Percentiles rank a stretch among this genome's conserved stretches.
phyloP scores from a whole-genome alignment of 2,797 vertebrate species.

The Rhincodon typus region DNA sequence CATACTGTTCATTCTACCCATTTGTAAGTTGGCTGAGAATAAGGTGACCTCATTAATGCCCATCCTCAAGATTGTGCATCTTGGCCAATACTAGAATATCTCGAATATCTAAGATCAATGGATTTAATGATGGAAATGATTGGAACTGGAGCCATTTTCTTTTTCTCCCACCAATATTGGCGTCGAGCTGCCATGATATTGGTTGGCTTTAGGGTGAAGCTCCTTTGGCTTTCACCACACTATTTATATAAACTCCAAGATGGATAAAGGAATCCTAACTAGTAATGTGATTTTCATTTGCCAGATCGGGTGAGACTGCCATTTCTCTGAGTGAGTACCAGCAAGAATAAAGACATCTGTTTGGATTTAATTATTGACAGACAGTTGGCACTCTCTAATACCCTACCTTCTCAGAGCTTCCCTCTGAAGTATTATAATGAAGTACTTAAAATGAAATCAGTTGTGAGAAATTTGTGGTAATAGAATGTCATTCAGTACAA shows the following conservation, averaged over 20 bases:
- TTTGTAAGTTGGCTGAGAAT: neutral
- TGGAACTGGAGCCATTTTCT: neutral
- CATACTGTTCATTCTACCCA: neutral
- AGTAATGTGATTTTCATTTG: neutral
- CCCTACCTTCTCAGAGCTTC: no score
- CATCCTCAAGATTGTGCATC: neutral
- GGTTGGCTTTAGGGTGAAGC: neutral
- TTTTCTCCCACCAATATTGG: neutral
- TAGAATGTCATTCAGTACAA: neutral
- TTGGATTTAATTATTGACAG: constrained; percentile 15
- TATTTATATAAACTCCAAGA: neutral
- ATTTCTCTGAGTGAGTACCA: neutral
- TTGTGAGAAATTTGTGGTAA: neutral
- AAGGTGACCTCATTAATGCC: neutral
- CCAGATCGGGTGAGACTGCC: neutral
- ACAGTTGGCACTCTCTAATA: no score
- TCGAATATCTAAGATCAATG: neutral
- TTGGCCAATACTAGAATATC: neutral
- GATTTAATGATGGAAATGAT: neutral
- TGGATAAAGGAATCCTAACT: neutral
- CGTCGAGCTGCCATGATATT: neutral
- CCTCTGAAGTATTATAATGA: neutral
- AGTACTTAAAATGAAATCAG: neutral
- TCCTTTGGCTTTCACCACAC: neutral
- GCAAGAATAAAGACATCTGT: neutral